Percentiles rank a stretch among this genome's conserved stretches.
phyloP scores from a whole-genome alignment of 2,113 vertebrate species.

The Syrmaticus mikado region DNA sequence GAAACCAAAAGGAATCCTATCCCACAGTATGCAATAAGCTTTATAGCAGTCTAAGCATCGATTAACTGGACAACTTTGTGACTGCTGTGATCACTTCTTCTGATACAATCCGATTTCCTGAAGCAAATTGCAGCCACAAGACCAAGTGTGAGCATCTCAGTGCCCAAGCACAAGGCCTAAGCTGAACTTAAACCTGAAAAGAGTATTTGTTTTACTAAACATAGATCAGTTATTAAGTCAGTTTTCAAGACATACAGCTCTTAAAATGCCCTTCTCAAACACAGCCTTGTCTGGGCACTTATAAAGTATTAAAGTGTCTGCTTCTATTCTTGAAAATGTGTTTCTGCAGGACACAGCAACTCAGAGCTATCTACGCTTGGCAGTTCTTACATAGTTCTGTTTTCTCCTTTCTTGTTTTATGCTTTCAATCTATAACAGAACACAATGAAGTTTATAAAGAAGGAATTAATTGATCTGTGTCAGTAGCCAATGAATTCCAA shows the following conservation, averaged over 20 bases:
- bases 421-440: neutral
- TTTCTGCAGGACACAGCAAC: neutral
- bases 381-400: neutral
- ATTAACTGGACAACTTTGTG: rapidly evolving
- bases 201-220: neutral
- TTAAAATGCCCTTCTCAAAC: neutral
- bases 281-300: neutral
- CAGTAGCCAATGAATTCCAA: neutral
- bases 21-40: rapidly evolving
- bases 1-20: neutral
- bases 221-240: neutral
- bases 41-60: neutral
- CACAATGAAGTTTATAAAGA: neutral
- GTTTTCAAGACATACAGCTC: too few relatives aligned
- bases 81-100: neutral
- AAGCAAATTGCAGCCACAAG: neutral
- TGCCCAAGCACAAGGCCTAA: neutral
- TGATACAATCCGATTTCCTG: neutral
- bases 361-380: neutral
- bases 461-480: rapidly evolving
- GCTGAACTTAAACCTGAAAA: neutral
- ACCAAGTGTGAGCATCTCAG: neutral
- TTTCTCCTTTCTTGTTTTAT: neutral
- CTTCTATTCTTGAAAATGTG: neutral
- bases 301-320: neutral